Conservation (phyloP, 1,140 invertebrate genomes). For the Meteorus sp. region DNA sequence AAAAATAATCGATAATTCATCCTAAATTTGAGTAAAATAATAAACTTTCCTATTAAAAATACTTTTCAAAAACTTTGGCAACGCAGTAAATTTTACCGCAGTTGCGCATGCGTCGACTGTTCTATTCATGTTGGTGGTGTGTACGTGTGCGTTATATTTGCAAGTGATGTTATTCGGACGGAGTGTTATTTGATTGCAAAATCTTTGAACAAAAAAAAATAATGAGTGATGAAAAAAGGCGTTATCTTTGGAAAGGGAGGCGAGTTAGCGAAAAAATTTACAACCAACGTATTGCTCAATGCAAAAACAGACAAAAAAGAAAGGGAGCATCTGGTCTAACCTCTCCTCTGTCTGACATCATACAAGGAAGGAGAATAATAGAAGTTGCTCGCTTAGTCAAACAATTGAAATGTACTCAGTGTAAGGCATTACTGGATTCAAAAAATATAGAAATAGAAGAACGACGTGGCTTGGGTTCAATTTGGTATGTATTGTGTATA, state of each 20-base stretch:
- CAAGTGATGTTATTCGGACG: background rate
- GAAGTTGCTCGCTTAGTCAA: background rate
- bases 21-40: slow-evolving; percentile 1
- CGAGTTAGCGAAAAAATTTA: background rate
- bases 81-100: background rate
- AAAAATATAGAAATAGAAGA: background rate
- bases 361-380: slow-evolving; percentile 4
- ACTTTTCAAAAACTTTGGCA: background rate
- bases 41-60: background rate
- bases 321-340: background rate
- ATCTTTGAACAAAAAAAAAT: background rate
- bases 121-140: background rate
- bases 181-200: background rate
- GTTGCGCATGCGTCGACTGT: background rate
- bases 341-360: background rate
- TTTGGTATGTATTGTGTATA: slow-evolving; percentile 1
- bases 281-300: slow-evolving; percentile 1
- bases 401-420: slow-evolving; percentile 2
- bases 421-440: background rate
- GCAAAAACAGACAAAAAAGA: slow-evolving; percentile 11
- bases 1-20: slow-evolving; percentile 6
- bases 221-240: background rate
- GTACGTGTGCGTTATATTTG: background rate
- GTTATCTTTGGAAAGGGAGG: background rate
- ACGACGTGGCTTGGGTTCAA: slow-evolving; percentile 1